Evolutionary conservation across 2,797 vertebrate genomes (phyloP), one percentile per base, ranked within the genome.

Genomic region (Hozukius guyotensis): DNA sequence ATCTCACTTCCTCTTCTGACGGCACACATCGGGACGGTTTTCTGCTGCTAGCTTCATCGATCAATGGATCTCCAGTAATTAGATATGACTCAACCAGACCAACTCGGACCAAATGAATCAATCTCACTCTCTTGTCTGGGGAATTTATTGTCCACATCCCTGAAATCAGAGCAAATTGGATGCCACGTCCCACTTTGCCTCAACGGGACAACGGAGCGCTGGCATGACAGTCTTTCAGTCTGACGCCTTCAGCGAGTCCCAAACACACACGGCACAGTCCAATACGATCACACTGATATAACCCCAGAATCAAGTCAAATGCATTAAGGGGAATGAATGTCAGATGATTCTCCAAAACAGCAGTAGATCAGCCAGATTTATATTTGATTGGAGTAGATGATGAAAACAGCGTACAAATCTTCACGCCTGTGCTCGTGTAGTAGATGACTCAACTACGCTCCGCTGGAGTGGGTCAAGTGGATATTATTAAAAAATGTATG

Each of bases 61-160:
- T 89, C 77, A 71, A 76, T 88, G 77, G 25, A 83, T 79, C 84
- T 75, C 71, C 38, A 66, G 78, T 84, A 78, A 88, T 86, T 49
- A 72, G 75, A 88, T 42, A 64, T 24, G 89, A 91, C 88, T 86
- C 77, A 72, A 80, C 66, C 73, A 27, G 80, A 81, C 77, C 68
- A 63, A 68, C 60, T 69, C 38, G 2, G 42, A 63, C 72, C 32
- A 8, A 80, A 32, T n/a, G 57, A 78, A 83, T 90, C 84, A 82
- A 71, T 76, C 69, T 83, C 62, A 59, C 59, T 70, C 64, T 75
- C 56, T 62, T 64, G 63, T 72, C 70, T 11, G 52, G 61, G 72
- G 76, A 60, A 81, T 75, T 5, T 79, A 68, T 27, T 13, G 78
- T 81, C 59, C 66, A 63, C 10, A 46, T 65, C 52, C 34, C 64